Conservation (phyloP, 2,113 vertebrate genomes). For the Scomber japonicus region DNA sequence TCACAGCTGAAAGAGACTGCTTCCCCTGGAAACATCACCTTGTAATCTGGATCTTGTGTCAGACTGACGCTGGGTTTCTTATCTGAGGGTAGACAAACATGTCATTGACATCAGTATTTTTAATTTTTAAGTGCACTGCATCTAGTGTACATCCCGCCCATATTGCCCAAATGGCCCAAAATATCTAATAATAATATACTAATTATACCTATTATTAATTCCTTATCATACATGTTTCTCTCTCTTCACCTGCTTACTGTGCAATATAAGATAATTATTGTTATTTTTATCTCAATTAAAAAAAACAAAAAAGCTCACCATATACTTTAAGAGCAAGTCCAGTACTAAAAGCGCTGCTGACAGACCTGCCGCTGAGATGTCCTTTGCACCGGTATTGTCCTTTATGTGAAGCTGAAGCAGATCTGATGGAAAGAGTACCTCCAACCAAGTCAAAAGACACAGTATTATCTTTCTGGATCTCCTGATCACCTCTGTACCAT, state of each 20-base stretch:
- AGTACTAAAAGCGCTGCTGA: not conserved
- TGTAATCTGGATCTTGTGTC: constrained; percentile 29
- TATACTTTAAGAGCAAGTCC: constrained; percentile 35
- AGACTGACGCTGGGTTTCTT: constrained; percentile 44
- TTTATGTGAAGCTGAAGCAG: not conserved
- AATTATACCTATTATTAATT: not conserved
- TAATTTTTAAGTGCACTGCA: not conserved
- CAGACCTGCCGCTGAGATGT: constrained; percentile 39
- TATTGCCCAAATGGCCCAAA: too few species aligned
- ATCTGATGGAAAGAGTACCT: constrained; percentile 29
- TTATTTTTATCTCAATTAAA: accelerated
- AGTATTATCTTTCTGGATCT: not conserved
- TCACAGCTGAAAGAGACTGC: constrained; percentile 61
- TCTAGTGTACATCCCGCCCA: not conserved
- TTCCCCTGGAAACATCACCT: constrained; percentile 60
- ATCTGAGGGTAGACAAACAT: constrained; percentile 41
- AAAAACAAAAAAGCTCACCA: constrained; percentile 57
- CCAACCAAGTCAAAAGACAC: not conserved
- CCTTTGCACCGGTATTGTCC: constrained; percentile 56
- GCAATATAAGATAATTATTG: accelerated
- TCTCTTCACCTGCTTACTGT: too few species aligned
- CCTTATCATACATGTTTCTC: not conserved
- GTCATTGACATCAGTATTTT: not conserved
- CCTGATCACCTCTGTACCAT: constrained; percentile 42
- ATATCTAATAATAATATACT: too few species aligned